Base-by-base conservation (phyloP, 2,888 invertebrate genomes). In the Ophion costatus region DNA sequence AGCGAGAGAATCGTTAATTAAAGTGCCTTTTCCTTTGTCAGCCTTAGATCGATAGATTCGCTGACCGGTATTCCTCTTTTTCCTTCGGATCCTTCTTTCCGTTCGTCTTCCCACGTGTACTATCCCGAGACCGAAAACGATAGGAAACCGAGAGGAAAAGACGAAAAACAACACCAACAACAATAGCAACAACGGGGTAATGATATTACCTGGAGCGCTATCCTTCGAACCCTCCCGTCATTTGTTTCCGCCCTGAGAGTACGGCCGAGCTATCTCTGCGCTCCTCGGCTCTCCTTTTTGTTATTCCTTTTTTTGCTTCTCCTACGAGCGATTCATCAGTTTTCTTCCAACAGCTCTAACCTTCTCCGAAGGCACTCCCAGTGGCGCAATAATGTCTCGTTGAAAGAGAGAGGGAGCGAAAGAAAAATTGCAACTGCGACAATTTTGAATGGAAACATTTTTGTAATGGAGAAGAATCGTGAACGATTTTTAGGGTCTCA, bases 21-120 rank as follows among this genome's bases (percentile, higher is more conserved):
- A 91, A 91, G 90, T 90, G 89, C 88, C 83, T 87, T 79, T 86
- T 88, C 89, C 88, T 90, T 91, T 91, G 90, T 91, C 89, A 88
- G 90, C 90, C 90, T 90, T 89, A 89, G 91, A 91, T 91, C 92
- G 90, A 91, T 91, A 89, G 89, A 86, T 90, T 88, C 90, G 88
- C 89, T 89, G 90, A 89, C 87, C 85, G 69, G 81, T 75, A 81
- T 80, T 86, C 57, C 61, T 80, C 51, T 38, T 59, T 77, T 42
- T 66, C 67, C 57, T 59, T 42, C 67, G 59, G 24, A 69, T 38
- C 61, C 67, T 56, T 29, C 29, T 4, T 29, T 29, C 29, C 29
- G 3, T 29, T 66, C 69, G 38, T 9, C 38, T 38, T 70, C 57
- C 20, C 70, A 59, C n/a, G 51, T 64, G 59, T 56, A 73, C 67